These are phyloP conservation scores for Meliscaeva auricollis DNA, from an alignment of 2,888 invertebrate genomes.

Conservation along the genomic window DNA sequence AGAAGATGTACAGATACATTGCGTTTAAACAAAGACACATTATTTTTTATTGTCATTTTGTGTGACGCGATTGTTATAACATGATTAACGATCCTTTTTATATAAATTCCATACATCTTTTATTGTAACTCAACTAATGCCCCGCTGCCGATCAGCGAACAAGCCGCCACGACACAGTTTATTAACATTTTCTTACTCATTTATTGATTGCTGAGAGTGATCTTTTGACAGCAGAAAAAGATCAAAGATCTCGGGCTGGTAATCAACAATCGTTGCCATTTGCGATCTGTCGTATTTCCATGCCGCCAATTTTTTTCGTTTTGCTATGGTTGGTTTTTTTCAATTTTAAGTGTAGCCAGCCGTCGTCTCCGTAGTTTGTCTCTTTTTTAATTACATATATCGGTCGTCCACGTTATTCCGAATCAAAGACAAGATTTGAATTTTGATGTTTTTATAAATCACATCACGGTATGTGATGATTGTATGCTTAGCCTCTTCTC, in stretches of 20 bases:
- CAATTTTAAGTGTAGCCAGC: background rate
- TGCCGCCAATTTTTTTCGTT: conserved; percentile 33
- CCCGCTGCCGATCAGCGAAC: background rate
- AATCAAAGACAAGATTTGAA: conserved; percentile 54
- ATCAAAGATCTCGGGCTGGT: conserved; percentile 81
- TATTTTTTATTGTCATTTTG: background rate
- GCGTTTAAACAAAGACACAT: conserved; percentile 19
- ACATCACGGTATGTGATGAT: background rate
- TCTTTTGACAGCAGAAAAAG: conserved; percentile 80
- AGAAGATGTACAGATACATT: conserved; percentile 32
- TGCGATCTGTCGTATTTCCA: conserved; percentile 36
- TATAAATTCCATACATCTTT: conserved; percentile 11
- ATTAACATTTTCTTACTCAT: conserved; percentile 62
- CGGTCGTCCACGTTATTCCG: conserved; percentile 35
- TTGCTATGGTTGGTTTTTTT: conserved; percentile 27
- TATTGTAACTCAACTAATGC: conserved; percentile 5
- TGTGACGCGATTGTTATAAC: background rate
- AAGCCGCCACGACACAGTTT: conserved; percentile 43
- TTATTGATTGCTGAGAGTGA: conserved; percentile 76
- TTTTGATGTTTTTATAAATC: conserved; percentile 29
- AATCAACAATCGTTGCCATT: conserved; percentile 77
- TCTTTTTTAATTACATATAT: conserved; percentile 15
- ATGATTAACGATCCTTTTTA: conserved; percentile 26
- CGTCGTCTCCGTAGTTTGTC: conserved; percentile 41
- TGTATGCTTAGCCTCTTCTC: too few relatives aligned